A percentile compares a stretch with the other conserved stretches of the same genome.
Conservation (phyloP, 1,140 invertebrate genomes). For the Caenorhabditis tropicalis region DNA sequence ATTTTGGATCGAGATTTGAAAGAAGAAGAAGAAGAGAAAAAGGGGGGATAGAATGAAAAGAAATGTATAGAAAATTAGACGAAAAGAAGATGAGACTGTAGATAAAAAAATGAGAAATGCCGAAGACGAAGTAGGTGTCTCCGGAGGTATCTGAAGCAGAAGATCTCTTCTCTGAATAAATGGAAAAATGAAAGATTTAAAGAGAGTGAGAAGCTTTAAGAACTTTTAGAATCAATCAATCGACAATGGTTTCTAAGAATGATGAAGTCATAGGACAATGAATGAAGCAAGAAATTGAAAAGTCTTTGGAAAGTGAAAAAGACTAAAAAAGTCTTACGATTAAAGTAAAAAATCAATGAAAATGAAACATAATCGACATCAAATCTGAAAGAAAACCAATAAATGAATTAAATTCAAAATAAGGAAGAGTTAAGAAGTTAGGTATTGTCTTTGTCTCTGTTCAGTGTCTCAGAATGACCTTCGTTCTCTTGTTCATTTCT, state of each 20-base stretch:
- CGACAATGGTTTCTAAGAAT: too few species aligned
- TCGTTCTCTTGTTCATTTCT: background rate
- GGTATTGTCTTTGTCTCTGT: constrained; percentile 12
- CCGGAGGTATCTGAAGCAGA: background rate
- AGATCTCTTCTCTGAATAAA: background rate
- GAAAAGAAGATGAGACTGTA: constrained; percentile 10
- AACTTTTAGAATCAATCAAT: background rate
- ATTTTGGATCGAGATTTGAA: constrained; percentile 23
- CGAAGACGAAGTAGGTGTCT: constrained; percentile 8
- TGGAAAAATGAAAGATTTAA: background rate
- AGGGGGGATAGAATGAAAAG: background rate
- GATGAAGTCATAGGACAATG: too few species aligned
- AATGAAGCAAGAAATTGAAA: too few species aligned
- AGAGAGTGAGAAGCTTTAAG: background rate
- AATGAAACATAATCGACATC: too few species aligned
- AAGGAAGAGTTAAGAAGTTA: background rate
- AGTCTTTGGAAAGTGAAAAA: too few species aligned
- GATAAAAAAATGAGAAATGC: background rate
- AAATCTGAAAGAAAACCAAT: too few species aligned
- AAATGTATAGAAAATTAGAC: constrained; percentile 6
- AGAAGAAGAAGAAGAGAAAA: background rate
- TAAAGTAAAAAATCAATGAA: too few species aligned
- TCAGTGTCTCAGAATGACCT: background rate
- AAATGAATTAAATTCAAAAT: background rate
- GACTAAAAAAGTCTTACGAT: too few species aligned